A percentile compares a stretch with the other conserved stretches of the same genome.
Evolutionary conservation across 2,797 vertebrate genomes (phyloP).

Genomic region (Myiotriccus ornatus): DNA sequence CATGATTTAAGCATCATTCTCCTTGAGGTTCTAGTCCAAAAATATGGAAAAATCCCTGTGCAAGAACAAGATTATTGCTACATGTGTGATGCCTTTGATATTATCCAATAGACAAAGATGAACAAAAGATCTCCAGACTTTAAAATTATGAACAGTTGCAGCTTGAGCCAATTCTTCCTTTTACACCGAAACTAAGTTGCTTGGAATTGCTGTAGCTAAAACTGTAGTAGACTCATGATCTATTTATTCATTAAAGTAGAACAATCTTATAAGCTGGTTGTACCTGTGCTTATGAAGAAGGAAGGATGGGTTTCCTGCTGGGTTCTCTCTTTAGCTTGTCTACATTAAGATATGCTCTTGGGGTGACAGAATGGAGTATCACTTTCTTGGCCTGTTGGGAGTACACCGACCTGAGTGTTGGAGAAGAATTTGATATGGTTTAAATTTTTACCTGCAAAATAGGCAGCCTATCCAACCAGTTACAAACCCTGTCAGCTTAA

Average conservation of each 20-base stretch:
- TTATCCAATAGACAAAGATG: not conserved
- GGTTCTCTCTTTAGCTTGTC: not conserved
- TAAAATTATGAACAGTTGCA: not conserved
- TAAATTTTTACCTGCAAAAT: not conserved
- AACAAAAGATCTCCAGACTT: not conserved
- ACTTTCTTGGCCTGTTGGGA: not conserved
- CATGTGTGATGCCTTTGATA: not conserved
- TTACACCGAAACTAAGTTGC: not conserved
- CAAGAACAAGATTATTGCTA: not conserved
- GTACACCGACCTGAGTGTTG: not conserved
- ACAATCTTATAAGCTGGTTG: not conserved
- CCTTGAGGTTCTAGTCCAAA: not conserved
- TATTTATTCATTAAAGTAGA: not conserved
- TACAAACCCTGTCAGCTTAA: not conserved
- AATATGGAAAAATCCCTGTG: not conserved
- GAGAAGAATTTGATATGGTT: not conserved
- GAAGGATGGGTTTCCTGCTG: not conserved
- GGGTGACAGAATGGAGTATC: not conserved
- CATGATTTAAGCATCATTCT: not conserved
- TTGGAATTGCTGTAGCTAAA: not conserved
- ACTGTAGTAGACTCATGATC: not conserved
- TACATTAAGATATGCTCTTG: not conserved
- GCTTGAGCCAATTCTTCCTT: not conserved
- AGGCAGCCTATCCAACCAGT: not conserved
- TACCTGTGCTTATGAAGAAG: not conserved